Evolutionary conservation across 2,113 vertebrate genomes (phyloP), one percentile per base, ranked within the genome.

Genomic region (Cricetomys ansorgei): DNA sequence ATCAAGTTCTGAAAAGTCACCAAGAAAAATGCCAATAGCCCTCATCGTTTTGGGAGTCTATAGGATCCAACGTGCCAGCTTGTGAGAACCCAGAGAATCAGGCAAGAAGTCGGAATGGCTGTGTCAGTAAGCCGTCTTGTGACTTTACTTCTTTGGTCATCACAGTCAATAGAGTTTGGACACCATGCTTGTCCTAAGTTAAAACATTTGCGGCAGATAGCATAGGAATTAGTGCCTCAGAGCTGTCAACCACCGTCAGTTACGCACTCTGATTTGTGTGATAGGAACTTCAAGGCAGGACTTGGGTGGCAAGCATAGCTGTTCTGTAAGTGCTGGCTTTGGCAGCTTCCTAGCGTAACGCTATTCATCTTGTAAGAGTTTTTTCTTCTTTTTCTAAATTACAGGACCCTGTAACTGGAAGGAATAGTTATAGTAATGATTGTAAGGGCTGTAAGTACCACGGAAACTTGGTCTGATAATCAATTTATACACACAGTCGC

Each of bases 251-350:
- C 15, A 11, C 31, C 45, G 5, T 45, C 81, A 45, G 21, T 37
- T 64, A 76, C 27, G 2, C 13, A 59, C 27, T 73, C 59, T 48
- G 48, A 13, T 57, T 6, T 23, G 13, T 19, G 7, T 0, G 0
- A 31, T 83, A 84, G 53, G 31, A 50, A 34, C 17, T 43, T 59
- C 1, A 40, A 59, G n/a, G 8, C 48, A 65, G 72, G 34, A 6
- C 7, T 19, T 27, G 0, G 6, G 12, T 75, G 55, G 1, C 2
- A 0, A 83, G 2, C 25, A 29, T 25, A 48, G 79, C 1, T 9
- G 27, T 19, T 29, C 34, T 34, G 25, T 5, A 43, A 64, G 7
- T 17, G 11, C 25, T 4, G 25, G 15, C 10, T 29, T 9, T 4
- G 53, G 40, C 5, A 16, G 27, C 55, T n/a, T 57, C 11, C 57